These are phyloP conservation scores for Hydrotaea diabolus DNA, from an alignment of 2,888 invertebrate genomes.

Conservation along the genomic window DNA sequence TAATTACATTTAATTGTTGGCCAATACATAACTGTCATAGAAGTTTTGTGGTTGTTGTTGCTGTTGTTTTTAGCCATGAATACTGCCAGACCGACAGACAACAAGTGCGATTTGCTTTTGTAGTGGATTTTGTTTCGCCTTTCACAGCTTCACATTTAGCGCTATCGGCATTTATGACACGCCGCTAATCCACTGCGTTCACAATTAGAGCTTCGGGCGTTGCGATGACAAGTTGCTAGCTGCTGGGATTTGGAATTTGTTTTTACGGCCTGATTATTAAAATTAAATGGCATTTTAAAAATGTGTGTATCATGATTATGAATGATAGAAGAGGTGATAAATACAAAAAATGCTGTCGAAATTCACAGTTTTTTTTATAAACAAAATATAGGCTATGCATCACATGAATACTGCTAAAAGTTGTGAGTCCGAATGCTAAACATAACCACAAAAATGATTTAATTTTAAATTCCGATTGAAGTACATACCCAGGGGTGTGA, in stretches of 20 bases:
- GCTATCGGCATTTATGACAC: not conserved
- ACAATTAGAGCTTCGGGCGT: not conserved
- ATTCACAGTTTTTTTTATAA: no score
- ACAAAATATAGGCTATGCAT: no score
- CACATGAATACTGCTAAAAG: no score
- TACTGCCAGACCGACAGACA: no score
- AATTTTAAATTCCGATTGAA: no score
- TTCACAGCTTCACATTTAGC: not conserved
- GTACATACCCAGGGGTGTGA: no score
- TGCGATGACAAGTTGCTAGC: not conserved
- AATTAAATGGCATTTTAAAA: no score
- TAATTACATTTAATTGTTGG: slow-evolving; percentile 56
- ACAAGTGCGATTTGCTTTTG: not conserved
- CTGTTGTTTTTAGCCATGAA: not conserved
- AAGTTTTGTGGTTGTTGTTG: not conserved
- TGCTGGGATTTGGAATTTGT: not conserved
- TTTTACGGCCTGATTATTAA: not conserved
- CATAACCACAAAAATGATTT: no score
- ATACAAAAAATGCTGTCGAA: no score
- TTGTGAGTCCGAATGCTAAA: no score
- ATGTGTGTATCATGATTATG: no score
- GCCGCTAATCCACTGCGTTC: not conserved
- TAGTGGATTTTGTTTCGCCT: not conserved
- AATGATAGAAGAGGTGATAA: no score
- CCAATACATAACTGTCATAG: not conserved